phyloP scores from a whole-genome alignment of 2,797 vertebrate species.

The Brachyrhaphis roseni region DNA sequence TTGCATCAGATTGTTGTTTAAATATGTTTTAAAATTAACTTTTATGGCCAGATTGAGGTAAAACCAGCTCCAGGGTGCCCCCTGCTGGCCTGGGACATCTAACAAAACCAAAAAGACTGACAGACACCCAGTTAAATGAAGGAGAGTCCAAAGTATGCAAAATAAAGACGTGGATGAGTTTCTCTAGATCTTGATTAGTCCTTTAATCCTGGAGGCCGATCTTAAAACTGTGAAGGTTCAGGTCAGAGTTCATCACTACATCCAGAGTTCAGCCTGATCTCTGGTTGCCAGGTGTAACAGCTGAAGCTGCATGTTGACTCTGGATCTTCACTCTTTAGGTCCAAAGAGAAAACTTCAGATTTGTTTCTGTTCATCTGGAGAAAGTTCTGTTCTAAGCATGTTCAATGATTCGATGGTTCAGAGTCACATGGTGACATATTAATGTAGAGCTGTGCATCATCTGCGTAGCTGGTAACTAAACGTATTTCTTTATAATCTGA shows the following conservation, averaged over 20 bases:
- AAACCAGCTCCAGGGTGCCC: neutral
- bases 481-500: neutral
- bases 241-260: too few relatives aligned
- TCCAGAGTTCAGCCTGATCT: too few relatives aligned
- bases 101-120: neutral
- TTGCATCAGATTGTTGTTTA: neutral
- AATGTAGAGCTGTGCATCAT: neutral
- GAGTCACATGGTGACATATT: neutral
- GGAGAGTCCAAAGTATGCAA: neutral
- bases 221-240: too few relatives aligned
- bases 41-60: neutral
- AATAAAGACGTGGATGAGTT: neutral
- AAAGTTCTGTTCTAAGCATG: neutral
- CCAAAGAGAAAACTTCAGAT: neutral
- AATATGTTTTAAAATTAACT: neutral
- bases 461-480: neutral
- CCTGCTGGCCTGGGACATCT: neutral
- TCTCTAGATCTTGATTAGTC: too few relatives aligned
- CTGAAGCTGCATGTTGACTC: too few relatives aligned
- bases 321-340: neutral
- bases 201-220: neutral
- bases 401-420: too few relatives aligned
- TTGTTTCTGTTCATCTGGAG: too few relatives aligned
- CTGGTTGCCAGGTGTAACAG: too few relatives aligned
- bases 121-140: neutral